Evolutionary conservation across 1,140 invertebrate species (phyloP), one percentile per base, ranked within the genome.

Genomic region (Neodiprion virginianus): DNA sequence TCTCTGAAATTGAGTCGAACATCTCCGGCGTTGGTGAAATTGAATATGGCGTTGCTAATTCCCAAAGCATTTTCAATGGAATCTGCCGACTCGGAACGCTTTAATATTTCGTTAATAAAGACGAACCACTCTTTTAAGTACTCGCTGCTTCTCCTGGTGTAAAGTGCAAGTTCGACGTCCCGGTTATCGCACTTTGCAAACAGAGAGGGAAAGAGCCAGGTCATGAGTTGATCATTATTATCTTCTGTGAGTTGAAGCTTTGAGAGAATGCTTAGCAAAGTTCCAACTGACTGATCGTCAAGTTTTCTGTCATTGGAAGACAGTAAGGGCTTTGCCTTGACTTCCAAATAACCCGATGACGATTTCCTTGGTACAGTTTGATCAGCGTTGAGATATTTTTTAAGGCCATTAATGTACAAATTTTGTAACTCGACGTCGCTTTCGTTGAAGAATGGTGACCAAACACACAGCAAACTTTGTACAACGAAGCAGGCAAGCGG

Each of bases 131-230:
- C 75, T 11, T 79, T 77, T 14, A 86, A 82, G 71, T 81, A 75
- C 28, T 79, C 82, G 8, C 47, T 61, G 76, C 81, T 77, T 71
- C 77, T 82, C 76, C 80, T 82, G n/a, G 85, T 83, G 75, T 84
- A 87, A 7, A 87, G 72, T 53, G 81, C 78, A 70, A 86, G 71
- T 74, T 86, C 83, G 49, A 87, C 73, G 71, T 86, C 79, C 67
- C 80, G 72, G 67, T 72, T 72, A 73, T 82, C 72, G 67, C 72
- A 76, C 8, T 49, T 68, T 72, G 80, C 78, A 1, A 79, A 77
- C 10, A 86, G 47, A 1, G 49, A 66, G 48, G 83, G 81, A 79
- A 72, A 86, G 40, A 85, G 48, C 79, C 75, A 84, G 40, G 47
- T 53, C 5, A 79, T 48, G 49, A 84, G 68, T 65, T 83, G 72